Evolutionary conservation across 1,140 invertebrate genomes (phyloP).

Genomic region (Drosophila athabasca): DNA sequence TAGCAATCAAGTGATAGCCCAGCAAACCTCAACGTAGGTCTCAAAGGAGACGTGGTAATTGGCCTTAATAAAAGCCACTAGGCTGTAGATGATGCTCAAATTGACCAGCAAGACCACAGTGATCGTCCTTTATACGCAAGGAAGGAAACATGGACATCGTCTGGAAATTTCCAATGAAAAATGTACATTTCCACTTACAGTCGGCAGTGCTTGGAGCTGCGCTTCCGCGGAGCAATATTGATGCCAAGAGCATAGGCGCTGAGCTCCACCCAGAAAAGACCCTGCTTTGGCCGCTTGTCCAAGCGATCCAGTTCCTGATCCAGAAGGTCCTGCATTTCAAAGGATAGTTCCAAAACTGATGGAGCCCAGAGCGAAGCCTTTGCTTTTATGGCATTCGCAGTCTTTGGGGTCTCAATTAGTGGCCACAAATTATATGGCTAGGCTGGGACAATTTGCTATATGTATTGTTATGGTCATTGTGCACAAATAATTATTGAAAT

Average conservation of each 20-base stretch:
- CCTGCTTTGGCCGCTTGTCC: constrained; percentile 54
- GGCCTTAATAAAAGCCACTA: constrained; percentile 51
- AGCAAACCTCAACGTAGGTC: constrained; percentile 63
- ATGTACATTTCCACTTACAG: constrained; percentile 31
- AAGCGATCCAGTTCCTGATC: constrained; percentile 56
- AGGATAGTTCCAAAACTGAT: constrained; percentile 35
- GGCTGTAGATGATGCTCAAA: constrained; percentile 57
- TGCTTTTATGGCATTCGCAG: constrained; percentile 56
- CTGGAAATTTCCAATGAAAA: neutral
- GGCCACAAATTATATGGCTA: constrained; percentile 64
- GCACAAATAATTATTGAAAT: constrained; percentile 59
- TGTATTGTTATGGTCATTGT: constrained; percentile 51
- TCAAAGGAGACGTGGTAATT: constrained; percentile 65
- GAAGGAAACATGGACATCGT: neutral
- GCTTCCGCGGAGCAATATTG: constrained; percentile 63
- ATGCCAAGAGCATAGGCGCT: constrained; percentile 58
- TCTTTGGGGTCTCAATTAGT: constrained; percentile 49
- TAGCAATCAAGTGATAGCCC: no score
- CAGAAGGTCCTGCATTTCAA: constrained; percentile 54
- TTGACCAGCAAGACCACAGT: constrained; percentile 41
- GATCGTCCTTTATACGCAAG: constrained; percentile 28
- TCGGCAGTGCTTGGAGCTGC: constrained; percentile 49
- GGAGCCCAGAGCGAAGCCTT: neutral
- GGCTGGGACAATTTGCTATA: constrained; percentile 49
- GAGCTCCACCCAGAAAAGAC: constrained; percentile 62